Percentiles rank a stretch among this genome's conserved stretches.
Evolutionary conservation across 2,888 invertebrate species (phyloP).

Genomic region (Abscondita cerata): DNA sequence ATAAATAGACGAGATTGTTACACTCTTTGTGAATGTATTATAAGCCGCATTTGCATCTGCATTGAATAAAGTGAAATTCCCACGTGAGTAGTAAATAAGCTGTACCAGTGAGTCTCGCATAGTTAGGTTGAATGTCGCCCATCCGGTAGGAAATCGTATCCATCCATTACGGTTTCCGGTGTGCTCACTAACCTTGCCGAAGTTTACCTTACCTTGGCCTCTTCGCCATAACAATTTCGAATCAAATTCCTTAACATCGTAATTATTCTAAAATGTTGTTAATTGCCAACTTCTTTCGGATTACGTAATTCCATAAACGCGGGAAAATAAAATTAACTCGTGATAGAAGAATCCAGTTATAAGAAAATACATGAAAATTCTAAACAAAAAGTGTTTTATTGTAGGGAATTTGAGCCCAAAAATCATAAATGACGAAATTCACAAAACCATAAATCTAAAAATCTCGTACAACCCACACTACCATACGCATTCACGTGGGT

Average conservation of each 20-base stretch:
- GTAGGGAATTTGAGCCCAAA: too few relatives aligned
- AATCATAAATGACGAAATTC: too few relatives aligned
- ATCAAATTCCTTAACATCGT: constrained; percentile 12
- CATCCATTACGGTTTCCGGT: constrained; percentile 48
- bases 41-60: constrained; percentile 18
- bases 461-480: too few relatives aligned
- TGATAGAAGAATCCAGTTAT: too few relatives aligned
- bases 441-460: too few relatives aligned
- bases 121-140: constrained; percentile 39
- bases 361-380: too few relatives aligned
- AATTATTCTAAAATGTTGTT: background rate
- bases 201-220: constrained; percentile 41
- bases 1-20: background rate
- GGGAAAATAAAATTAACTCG: too few relatives aligned
- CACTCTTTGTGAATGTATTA: too few relatives aligned
- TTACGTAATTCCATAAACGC: too few relatives aligned
- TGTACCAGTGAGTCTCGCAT: constrained; percentile 33
- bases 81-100: constrained; percentile 26
- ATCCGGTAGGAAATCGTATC: constrained; percentile 48
- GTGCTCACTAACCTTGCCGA: constrained; percentile 41
- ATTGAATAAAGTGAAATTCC: constrained; percentile 21
- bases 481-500: too few relatives aligned
- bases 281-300: too few relatives aligned
- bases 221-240: constrained; percentile 20
- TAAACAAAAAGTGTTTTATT: too few relatives aligned